phyloP scores from a whole-genome alignment of 1,140 invertebrate genomes.

The Bombus sibiricus region DNA sequence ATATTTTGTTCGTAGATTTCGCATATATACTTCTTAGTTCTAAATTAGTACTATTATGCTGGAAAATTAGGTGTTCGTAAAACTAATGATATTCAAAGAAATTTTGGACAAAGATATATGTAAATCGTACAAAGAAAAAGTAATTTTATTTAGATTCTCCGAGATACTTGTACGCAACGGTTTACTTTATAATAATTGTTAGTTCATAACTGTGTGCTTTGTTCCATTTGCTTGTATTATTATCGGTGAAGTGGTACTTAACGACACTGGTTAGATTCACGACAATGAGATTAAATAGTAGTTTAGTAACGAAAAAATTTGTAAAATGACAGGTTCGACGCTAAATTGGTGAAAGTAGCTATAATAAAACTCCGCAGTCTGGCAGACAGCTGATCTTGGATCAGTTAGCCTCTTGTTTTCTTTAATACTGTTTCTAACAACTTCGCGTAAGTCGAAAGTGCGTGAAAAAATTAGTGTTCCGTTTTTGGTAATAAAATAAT shows the following conservation, averaged over 20 bases:
- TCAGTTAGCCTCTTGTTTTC: neutral
- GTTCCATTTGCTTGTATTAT: neutral
- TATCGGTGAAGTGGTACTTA: neutral
- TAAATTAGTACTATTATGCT: no score
- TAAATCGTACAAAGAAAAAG: no score
- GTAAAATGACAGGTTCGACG: constrained; percentile 27
- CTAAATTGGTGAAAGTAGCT: constrained; percentile 60
- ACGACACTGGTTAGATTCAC: neutral
- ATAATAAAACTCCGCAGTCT: constrained; percentile 31
- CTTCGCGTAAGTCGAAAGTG: neutral
- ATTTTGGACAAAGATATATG: no score
- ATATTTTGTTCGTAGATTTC: no score
- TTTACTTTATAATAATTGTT: neutral
- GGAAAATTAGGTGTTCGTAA: no score
- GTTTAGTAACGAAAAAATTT: neutral
- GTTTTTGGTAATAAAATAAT: neutral
- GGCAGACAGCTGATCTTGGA: constrained; percentile 11
- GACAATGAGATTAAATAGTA: constrained; percentile 1
- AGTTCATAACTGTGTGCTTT: no score
- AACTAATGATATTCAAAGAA: no score
- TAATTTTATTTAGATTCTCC: no score
- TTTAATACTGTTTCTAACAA: neutral
- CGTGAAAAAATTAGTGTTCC: neutral
- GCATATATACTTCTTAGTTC: no score
- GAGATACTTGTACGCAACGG: no score